Evolutionary conservation across 2,888 invertebrate species (phyloP), one percentile per base, ranked within the genome.

Genomic region (Latrodectus hesperus): DNA sequence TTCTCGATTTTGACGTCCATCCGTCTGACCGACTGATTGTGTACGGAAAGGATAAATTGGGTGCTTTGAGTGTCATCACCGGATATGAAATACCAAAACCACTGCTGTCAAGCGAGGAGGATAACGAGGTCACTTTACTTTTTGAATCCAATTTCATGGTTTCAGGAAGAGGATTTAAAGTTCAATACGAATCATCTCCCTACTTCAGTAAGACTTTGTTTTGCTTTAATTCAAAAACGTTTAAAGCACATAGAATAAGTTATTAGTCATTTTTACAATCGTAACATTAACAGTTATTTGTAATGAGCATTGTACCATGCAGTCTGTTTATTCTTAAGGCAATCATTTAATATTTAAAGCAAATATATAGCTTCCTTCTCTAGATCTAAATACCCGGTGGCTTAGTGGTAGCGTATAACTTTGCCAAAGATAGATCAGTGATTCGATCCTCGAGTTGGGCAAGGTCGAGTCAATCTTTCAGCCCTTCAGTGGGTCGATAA

Each of bases 161-260:
- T 38, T 16, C 73, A 9, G 81, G 81, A 22, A 73, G 81, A 67
- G 81, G 81, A 17, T 81, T 81, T 26, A 73, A 73, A 22, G 11
- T 81, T 11, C 72, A 73, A 9, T 81, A 81, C 16, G 81, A 81
- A 81, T 72, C 81, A 2, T 73, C 81, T 1, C 81, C 81, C 5
- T 9, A 22, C 22, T 17, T 81, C 26, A 67, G 81, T 81, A 73
- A 73, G 2, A 38, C 4, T 38, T 6, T 0, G 38, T 38, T 38
- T 38, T 38, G 5, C 6, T 38, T 38, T 3, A 38, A 6, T 38
- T 38, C 0, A 38, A 6, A 38, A 38, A 4, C 2, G 6, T 38
- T 0, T 6, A 38, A 6, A 6, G 38, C 2, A 38, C 38, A 38
- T 38, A 38, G 38, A 1, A 38, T 38, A 6, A 38, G 1, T 38